Percentiles rank a stretch among this genome's conserved stretches.
Evolutionary conservation across 2,888 invertebrate species (phyloP).

Genomic region (Eudasyphora cyanicolor): DNA sequence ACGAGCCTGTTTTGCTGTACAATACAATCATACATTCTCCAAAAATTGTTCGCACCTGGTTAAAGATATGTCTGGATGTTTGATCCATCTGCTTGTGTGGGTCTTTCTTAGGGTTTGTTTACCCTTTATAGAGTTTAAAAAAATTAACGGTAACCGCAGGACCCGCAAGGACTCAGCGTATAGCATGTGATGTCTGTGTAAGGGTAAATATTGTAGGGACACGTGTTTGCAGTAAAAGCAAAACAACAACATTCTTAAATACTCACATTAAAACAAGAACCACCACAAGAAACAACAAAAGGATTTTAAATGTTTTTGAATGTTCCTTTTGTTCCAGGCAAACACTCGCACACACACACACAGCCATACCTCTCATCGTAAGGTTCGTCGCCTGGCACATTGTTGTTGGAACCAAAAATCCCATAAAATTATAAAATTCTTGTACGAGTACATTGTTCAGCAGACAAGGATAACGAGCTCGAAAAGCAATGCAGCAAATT

Average conservation of each 20-base stretch:
- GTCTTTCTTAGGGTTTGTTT: slow-evolving; percentile 36
- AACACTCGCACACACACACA: background rate
- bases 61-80: slow-evolving; percentile 13
- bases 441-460: slow-evolving; percentile 5
- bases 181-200: background rate
- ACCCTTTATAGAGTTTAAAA: slow-evolving; percentile 37
- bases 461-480: slow-evolving; percentile 67
- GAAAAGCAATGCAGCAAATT: slow-evolving; percentile 69
- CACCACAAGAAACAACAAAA: slow-evolving; percentile 20
- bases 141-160: slow-evolving; percentile 45
- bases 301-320: slow-evolving; percentile 15
- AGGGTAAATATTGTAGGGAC: slow-evolving; percentile 42
- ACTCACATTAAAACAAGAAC: background rate
- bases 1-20: slow-evolving; percentile 28
- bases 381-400: slow-evolving; percentile 4
- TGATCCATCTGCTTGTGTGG: slow-evolving; percentile 37
- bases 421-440: slow-evolving; percentile 49
- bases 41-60: slow-evolving; percentile 60
- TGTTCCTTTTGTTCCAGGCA: slow-evolving; percentile 40
- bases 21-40: background rate
- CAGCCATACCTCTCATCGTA: background rate
- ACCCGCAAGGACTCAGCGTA: background rate
- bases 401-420: slow-evolving; percentile 23
- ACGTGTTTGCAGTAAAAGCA: slow-evolving; percentile 52
- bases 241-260: slow-evolving; percentile 36